A percentile compares a stretch with the other conserved stretches of the same genome.
phyloP scores from a whole-genome alignment of 2,888 invertebrate species.

The Cryptus armator region DNA sequence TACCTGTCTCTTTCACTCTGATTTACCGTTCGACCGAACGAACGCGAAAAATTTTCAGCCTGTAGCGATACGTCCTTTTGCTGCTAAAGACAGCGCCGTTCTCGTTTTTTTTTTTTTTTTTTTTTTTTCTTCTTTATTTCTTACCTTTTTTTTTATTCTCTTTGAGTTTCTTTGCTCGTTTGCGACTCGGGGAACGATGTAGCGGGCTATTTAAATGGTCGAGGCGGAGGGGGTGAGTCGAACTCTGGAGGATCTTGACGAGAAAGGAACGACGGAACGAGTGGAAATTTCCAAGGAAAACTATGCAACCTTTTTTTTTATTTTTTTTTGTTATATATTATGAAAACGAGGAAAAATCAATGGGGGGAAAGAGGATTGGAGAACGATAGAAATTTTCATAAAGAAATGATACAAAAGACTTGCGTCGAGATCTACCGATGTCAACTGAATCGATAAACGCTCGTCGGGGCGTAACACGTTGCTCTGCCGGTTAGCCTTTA shows the following conservation, averaged over 20 bases:
- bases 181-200: not conserved
- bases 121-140: not conserved
- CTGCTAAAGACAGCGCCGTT: slow-evolving; percentile 1
- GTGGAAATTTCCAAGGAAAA: not conserved
- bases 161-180: not conserved
- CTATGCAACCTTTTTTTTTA: no score
- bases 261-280: not conserved
- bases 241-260: not conserved
- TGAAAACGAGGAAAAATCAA: not conserved
- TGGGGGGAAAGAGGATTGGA: no score
- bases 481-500: not conserved
- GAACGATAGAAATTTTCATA: no score
- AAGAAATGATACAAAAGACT: not conserved
- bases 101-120: not conserved
- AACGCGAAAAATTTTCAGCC: slow-evolving; percentile 13
- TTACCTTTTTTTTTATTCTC: not conserved
- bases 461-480: not conserved
- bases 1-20: slow-evolving; percentile 18
- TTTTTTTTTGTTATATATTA: not conserved
- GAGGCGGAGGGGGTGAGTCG: not conserved
- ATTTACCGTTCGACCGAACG: slow-evolving; percentile 10
- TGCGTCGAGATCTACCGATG: not conserved
- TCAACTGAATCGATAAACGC: not conserved
- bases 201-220: not conserved
- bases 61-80: not conserved